phyloP scores from a whole-genome alignment of 2,797 vertebrate species.

The Malurus leucopterus region DNA sequence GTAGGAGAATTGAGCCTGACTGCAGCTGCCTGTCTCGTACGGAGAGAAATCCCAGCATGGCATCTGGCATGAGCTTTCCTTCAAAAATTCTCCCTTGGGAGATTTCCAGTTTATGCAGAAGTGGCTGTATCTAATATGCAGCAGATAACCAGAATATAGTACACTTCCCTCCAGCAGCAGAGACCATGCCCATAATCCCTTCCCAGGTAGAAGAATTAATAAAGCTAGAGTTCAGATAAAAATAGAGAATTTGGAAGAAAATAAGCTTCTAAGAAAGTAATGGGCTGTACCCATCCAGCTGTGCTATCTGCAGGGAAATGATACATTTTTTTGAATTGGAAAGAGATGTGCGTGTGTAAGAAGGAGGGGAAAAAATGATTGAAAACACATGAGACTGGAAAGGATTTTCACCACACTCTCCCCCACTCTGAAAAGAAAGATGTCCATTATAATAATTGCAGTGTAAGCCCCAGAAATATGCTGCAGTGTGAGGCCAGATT shows the following conservation, averaged over 20 bases:
- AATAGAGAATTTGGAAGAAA: neutral
- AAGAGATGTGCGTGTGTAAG: neutral
- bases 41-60: neutral
- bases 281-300: neutral
- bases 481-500: neutral
- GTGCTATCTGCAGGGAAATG: neutral
- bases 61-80: neutral
- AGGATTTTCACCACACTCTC: neutral
- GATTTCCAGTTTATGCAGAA: neutral
- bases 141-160: neutral
- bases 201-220: neutral
- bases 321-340: neutral
- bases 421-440: neutral
- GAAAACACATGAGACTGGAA: neutral
- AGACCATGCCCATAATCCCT: neutral
- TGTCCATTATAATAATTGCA: slow-evolving; percentile 14
- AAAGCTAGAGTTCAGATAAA: neutral
- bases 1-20: neutral
- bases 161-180: neutral
- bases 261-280: neutral
- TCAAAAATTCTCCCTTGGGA: neutral
- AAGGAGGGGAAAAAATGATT: neutral
- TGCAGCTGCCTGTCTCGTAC: neutral
- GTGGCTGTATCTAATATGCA: neutral
- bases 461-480: neutral